Conservation (phyloP, 2,888 invertebrate species). For the Drosophila infuscata region DNA sequence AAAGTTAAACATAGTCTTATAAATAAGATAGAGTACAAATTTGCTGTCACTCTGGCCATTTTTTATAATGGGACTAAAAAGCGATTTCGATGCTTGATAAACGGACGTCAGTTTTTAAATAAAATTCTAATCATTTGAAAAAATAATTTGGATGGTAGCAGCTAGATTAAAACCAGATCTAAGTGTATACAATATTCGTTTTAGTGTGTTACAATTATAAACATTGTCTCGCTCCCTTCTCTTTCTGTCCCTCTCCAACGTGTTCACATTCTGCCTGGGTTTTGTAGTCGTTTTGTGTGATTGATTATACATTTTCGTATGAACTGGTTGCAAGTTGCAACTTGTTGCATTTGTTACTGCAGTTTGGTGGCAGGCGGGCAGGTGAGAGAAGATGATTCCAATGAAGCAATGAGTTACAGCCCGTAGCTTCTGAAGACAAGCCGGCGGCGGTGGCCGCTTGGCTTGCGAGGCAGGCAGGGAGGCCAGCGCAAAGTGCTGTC, state of each 20-base stretch:
- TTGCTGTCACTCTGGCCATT: background rate
- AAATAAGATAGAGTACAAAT: background rate
- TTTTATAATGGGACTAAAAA: background rate
- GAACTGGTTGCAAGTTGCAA: constrained; percentile 66
- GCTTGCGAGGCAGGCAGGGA: constrained; percentile 15
- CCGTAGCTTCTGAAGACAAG: constrained; percentile 68
- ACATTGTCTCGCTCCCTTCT: background rate
- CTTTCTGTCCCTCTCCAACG: constrained; percentile 1
- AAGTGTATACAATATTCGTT: constrained; percentile 42
- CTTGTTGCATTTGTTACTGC: constrained; percentile 22
- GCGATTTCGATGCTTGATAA: no score
- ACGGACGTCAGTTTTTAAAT: background rate
- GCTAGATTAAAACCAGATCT: background rate
- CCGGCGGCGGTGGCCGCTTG: constrained; percentile 55
- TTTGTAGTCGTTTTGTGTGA: constrained; percentile 65
- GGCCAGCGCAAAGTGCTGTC: constrained; percentile 43
- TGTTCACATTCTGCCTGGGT: constrained; percentile 10
- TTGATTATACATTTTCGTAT: constrained; percentile 79
- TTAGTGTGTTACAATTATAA: background rate
- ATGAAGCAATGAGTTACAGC: constrained; percentile 57
- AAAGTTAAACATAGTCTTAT: background rate
- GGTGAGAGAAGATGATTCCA: constrained; percentile 46
- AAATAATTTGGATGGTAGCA: background rate
- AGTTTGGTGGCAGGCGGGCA: constrained; percentile 59
- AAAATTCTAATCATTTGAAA: background rate